Evolutionary conservation across 2,113 vertebrate genomes (phyloP).

Genomic region (Tragelaphus imberbis): DNA sequence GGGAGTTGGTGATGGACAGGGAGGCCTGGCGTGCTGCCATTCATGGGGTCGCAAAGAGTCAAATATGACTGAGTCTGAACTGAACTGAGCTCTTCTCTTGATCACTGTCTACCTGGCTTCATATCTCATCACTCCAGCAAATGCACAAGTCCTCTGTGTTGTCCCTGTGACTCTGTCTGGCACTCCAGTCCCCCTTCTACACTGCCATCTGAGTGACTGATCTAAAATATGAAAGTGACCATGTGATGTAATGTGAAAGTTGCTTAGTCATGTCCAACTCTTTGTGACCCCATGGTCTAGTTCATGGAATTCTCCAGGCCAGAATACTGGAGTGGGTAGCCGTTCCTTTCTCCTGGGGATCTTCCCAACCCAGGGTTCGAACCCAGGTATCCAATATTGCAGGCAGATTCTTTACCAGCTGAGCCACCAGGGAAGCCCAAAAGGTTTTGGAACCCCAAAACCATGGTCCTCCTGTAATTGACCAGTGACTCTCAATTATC

Average conservation of each 20-base stretch:
- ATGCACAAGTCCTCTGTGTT: too few species aligned
- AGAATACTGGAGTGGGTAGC: background rate
- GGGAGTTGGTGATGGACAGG: too few species aligned
- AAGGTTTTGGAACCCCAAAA: background rate
- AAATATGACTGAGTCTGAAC: too few species aligned
- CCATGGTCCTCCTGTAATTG: background rate
- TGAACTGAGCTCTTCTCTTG: background rate
- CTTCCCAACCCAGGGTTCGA: background rate
- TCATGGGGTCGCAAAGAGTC: too few species aligned
- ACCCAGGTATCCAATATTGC: background rate
- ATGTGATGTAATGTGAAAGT: background rate
- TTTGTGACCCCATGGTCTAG: background rate
- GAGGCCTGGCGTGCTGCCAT: too few species aligned
- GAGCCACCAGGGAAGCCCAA: background rate
- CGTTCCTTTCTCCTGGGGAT: background rate
- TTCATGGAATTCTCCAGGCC: background rate
- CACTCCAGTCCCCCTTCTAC: background rate
- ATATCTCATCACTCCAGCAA: background rate
- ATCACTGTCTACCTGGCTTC: background rate
- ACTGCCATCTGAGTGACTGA: background rate
- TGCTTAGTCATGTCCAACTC: accelerated
- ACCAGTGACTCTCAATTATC: background rate
- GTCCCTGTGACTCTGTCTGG: background rate
- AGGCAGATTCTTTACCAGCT: background rate
- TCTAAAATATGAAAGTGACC: background rate